Base-by-base conservation (phyloP, 2,888 invertebrate species). In the Pammene fasciana region DNA sequence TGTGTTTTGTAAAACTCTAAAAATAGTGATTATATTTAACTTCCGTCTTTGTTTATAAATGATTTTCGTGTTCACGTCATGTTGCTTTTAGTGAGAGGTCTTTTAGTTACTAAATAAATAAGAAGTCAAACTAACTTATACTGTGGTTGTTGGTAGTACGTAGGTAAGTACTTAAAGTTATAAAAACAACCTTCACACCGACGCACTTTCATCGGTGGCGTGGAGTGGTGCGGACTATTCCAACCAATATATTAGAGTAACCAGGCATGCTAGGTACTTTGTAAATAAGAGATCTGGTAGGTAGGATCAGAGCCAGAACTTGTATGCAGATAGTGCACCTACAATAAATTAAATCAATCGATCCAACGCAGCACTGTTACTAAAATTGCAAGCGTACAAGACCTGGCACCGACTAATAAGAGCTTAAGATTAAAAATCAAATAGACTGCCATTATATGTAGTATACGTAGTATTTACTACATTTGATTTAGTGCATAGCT, bases 161-260 rank as follows among this genome's bases (percentile, higher is more conserved):
- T 65, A 26, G 11, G 48, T 65, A 26, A n/a, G 48, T 65, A 41
- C 18, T 41, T 9, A 43, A 50, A 50, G 18, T 57, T 14, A 59
- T 36, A 57, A 56, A 57, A 68, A 56, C 43, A 68, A 50, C 54
- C 43, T 50, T 57, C 43, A 50, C 61, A 36, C 10, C 50, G 54
- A 67, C 60, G 60, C 67, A 60, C 48, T 62, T 56, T 48, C 55
- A 68, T 55, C 46, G 46, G n/a, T 46, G 55, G 26, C 41, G 46
- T 45, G 38, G 46, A 55, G 34, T 16, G 48, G 59, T 52, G 55
- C 41, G 36, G 56, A 50, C 13, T 62, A 48, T 68, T 68, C 41
- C 56, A 43, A 14, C 68, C 68, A 68, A 57, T 34, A 64, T 48
- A 26, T 43, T n/a, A 38, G 4, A n/a, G 13, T 26, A 57, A 16